A percentile compares a stretch with the other conserved stretches of the same genome.
Conservation (phyloP, 2,797 vertebrate species). For the Premnoplex brunnescens region DNA sequence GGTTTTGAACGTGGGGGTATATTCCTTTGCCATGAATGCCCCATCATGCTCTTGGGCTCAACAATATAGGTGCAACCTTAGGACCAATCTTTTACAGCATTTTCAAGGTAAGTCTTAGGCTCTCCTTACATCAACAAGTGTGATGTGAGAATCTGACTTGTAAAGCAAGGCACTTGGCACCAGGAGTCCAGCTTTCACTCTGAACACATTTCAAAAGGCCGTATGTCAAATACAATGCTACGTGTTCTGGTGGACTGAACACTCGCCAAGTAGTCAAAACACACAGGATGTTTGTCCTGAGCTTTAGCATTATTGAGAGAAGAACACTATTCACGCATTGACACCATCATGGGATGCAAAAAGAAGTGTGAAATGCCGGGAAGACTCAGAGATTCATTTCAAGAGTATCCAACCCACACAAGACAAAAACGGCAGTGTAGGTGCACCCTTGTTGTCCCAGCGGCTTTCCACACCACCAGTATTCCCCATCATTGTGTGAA, state of each 20-base stretch:
- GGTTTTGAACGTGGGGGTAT: not conserved
- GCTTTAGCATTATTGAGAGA: not conserved
- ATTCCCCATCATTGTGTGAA: not conserved
- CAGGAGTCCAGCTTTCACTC: not conserved
- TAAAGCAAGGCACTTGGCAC: rapidly evolving
- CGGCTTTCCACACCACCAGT: not conserved
- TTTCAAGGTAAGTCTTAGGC: not conserved
- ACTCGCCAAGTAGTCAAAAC: not conserved
- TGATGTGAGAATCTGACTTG: not conserved
- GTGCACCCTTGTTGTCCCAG: not conserved
- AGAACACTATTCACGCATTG: too few relatives aligned
- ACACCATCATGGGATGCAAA: not conserved
- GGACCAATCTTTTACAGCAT: not conserved
- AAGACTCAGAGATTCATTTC: not conserved
- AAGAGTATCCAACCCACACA: not conserved
- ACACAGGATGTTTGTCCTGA: rapidly evolving
- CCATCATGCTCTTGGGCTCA: not conserved
- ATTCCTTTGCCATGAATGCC: not conserved
- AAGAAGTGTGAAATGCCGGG: not conserved
- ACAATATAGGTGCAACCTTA: not conserved
- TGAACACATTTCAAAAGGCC: not conserved
- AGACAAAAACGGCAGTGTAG: not conserved
- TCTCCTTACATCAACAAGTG: not conserved
- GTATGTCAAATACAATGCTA: not conserved
- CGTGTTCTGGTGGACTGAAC: not conserved